Base-by-base conservation (phyloP, 2,797 vertebrate species). In the Myotis findleyi region DNA sequence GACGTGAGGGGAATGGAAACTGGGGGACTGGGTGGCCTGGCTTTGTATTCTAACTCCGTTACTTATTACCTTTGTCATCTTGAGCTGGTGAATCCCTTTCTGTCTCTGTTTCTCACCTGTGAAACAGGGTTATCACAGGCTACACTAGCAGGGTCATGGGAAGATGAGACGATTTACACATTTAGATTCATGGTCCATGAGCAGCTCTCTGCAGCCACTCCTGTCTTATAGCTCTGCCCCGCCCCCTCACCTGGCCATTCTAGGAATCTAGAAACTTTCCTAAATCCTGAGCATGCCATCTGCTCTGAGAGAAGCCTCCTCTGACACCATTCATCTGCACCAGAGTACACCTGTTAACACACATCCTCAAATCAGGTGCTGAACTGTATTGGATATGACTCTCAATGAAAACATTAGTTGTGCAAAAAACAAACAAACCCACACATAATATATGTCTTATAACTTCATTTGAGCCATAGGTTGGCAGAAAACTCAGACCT, bases 81-180 rank as follows among this genome's bases (percentile, higher is more conserved):
- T 1, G 2, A 30, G 62, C 53, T 69, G 44, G 7, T 44, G 10
- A 49, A n/a, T 53, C 21, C 59, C 12, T 91, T 33, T 71, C 44
- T 87, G 41, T 25, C 73, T 92, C 20, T 3, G 51, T 79, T 71
- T 62, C 25, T 38, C 36, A 55, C 23, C 82, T 86, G 23, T 30
- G 64, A 92, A 59, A 59, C 59, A 38, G 49, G 51, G 21, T 11
- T 17, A 23, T 20, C n/a, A 64, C 9, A 69, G 44, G 17, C 9
- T 51, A 3, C 0, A 9, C 2, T 5, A 2, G 10, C 30, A 77
- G 53, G 77, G 21, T 17, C 2, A 0, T 14, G 23, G 23, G 84
- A 95, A 20, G n/a, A 21, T 20, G 17, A 14, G 8, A 21, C 14
- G 11, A n/a, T 10, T 55, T 30, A 38, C 0, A 55, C n/a, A 51